Evolutionary conservation across 2,113 vertebrate species (phyloP), one percentile per base, ranked within the genome.

Genomic region (Callopanchax toddi): DNA sequence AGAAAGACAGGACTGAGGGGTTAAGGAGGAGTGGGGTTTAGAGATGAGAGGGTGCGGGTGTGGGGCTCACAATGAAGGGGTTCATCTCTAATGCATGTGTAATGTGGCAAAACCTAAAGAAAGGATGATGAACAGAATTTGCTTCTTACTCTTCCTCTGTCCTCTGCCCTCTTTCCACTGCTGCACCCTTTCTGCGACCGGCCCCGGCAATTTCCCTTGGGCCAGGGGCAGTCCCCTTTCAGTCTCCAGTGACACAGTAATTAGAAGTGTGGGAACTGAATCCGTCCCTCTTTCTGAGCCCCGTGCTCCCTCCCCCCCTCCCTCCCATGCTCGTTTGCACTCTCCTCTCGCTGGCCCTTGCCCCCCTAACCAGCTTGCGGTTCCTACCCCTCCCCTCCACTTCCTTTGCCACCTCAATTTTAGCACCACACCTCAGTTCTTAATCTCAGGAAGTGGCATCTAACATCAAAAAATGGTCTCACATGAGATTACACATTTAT

Each of bases 211-310:
- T 89, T 90, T 91, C 90, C 90, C 91, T 62, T 79, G 68, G 4
- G 91, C 57, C 57, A 66, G 84, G 81, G 89, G 89, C 93, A 88
- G 68, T 86, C 91, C 89, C 87, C 87, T 94, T 92, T 92, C 91
- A 92, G 92, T 91, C 93, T 91, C 89, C 85, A 2, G 55, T 95
- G 95, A 94, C 93, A 92, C 88, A 69, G 89, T 92, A 91, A 93
- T 92, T 88, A 90, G 50, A 89, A 93, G 93, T 93, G 93, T 94
- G 95, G 93, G 95, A 94, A 94, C 67, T 16, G 88, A 92, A 91
- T 89, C 76, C 78, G 69, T 89, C 80, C 86, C 90, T 90, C 87
- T 90, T 89, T 92, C 86, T 70, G 86, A 90, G 79, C 65, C 86
- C 72, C 72, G 63, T 78, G 66, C 83, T 66, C 82, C 72, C 58